phyloP scores from a whole-genome alignment of 30 jellyfish, hydroid and myxozoan species.

The Turritopsis rubra region DNA sequence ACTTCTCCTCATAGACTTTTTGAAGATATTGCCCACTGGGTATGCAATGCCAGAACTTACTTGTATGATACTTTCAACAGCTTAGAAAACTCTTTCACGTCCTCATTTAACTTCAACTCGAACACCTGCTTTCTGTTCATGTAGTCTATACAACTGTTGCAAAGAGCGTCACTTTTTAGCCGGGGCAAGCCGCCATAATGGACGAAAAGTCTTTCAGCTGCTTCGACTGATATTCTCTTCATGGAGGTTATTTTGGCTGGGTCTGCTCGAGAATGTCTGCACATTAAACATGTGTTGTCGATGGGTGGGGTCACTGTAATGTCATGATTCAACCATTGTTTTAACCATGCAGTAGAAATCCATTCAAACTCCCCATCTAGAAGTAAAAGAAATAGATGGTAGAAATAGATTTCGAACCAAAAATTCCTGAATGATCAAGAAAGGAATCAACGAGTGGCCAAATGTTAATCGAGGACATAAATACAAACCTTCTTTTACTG shows the following conservation, averaged over 20 bases:
- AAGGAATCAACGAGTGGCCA: too few species aligned
- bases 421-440: too few species aligned
- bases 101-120: slow-evolving; percentile 42
- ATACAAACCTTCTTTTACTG: slow-evolving; percentile 40
- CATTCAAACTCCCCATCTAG: slow-evolving; percentile 23
- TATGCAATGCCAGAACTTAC: too few species aligned
- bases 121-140: slow-evolving; percentile 34
- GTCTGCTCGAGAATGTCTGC: slow-evolving; percentile 62
- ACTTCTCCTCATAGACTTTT: too few species aligned
- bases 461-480: too few species aligned
- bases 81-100: slow-evolving; percentile 29
- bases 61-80: slow-evolving; percentile 37
- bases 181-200: slow-evolving; percentile 74
- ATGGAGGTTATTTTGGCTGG: slow-evolving; percentile 38
- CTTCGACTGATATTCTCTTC: slow-evolving; percentile 45
- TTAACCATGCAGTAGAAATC: slow-evolving; percentile 59
- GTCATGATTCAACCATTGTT: slow-evolving; percentile 60
- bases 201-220: slow-evolving; percentile 50
- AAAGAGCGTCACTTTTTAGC: slow-evolving; percentile 42
- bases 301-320: slow-evolving; percentile 50
- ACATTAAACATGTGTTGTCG: slow-evolving; percentile 58
- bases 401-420: too few species aligned
- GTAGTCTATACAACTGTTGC: slow-evolving; percentile 40
- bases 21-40: too few species aligned
- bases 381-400: not conserved